phyloP scores from a whole-genome alignment of 2,113 vertebrate genomes.

The Dromas ardeola region DNA sequence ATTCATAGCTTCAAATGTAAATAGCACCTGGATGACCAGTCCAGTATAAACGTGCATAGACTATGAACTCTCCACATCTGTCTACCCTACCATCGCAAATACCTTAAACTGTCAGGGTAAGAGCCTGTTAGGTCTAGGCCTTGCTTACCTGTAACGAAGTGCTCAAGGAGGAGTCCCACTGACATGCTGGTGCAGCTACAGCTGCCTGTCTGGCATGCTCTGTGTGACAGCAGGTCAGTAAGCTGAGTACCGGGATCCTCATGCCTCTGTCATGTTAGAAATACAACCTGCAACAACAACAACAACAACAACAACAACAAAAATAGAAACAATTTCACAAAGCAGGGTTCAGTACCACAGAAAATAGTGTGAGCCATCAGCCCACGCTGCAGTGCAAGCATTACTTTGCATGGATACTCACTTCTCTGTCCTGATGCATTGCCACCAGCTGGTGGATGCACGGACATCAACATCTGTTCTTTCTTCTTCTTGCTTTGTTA shows the following conservation, averaged over 20 bases:
- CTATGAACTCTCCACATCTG: not conserved
- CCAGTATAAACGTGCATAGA: not conserved
- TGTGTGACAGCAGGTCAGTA: fast-evolving
- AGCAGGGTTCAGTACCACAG: not conserved
- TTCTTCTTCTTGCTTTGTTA: not conserved
- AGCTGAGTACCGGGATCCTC: not conserved
- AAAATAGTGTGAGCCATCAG: not conserved
- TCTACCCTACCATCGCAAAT: not conserved
- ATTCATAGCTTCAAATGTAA: not conserved
- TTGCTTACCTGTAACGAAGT: not conserved
- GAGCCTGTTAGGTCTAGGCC: not conserved
- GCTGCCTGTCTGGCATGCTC: fast-evolving
- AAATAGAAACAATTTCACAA: not conserved
- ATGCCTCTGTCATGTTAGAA: not conserved
- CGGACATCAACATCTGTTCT: not conserved
- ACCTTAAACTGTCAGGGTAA: not conserved
- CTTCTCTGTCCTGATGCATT: not conserved
- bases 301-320: not conserved
- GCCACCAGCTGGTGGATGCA: not conserved
- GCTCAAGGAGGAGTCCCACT: not conserved
- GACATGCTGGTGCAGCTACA: fast-evolving
- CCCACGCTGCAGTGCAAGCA: fast-evolving
- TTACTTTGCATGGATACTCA: not conserved
- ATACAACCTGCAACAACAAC: not conserved
- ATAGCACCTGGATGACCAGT: not conserved